A percentile compares a stretch with the other conserved stretches of the same genome.
Evolutionary conservation across 2,888 invertebrate genomes (phyloP).

Genomic region (Polydrusus cervinus): DNA sequence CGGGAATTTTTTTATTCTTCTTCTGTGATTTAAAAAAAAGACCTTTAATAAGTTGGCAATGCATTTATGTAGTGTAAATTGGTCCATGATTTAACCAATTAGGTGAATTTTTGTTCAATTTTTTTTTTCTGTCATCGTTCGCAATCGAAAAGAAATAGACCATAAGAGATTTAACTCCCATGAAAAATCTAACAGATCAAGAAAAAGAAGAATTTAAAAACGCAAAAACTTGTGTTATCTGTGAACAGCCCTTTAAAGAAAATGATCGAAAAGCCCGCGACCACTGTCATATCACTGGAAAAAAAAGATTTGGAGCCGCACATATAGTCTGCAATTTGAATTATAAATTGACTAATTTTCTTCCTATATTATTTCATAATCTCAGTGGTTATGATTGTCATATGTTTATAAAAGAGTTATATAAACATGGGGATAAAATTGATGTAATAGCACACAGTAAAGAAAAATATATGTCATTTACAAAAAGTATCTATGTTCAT

Average conservation of each 20-base stretch:
- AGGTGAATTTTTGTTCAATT: too few species aligned
- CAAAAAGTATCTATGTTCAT: too few species aligned
- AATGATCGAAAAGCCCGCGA: neutral
- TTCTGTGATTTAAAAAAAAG: too few species aligned
- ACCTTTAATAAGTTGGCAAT: too few species aligned
- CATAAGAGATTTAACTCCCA: neutral
- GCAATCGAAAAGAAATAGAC: too few species aligned
- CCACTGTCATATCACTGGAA: neutral
- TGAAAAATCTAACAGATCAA: neutral
- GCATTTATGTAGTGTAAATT: too few species aligned
- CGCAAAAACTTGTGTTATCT: neutral
- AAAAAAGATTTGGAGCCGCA: neutral
- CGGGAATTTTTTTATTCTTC: too few species aligned
- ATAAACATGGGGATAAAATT: neutral
- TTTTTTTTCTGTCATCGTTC: too few species aligned
- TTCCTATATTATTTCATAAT: neutral
- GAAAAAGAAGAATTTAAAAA: neutral
- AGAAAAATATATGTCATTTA: neutral
- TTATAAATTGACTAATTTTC: conserved; percentile 12
- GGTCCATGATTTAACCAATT: too few species aligned
- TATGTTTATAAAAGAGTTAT: conserved; percentile 1
- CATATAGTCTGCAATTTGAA: neutral
- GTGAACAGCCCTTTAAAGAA: neutral
- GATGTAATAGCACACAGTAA: neutral
- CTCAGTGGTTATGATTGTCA: conserved; percentile 24